Evolutionary conservation across 1,140 invertebrate genomes (phyloP).

Genomic region (fruit fly (Drosophila melanogaster)): Release_6_plus_ISO1_MT NC_004354.4:15161501-15162000

Average conservation of each 20-base stretch:
- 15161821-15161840: constrained; percentile 73
- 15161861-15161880: constrained; percentile 23
- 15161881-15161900: constrained; percentile 14
- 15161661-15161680: constrained; percentile 28
- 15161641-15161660: constrained; percentile 13
- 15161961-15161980: too few species aligned
- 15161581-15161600: constrained; percentile 41
- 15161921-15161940: too few species aligned
- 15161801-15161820: constrained; percentile 38
- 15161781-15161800: constrained; percentile 27
- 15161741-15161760: constrained; percentile 8
- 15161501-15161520: constrained; percentile 48
- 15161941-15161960: too few species aligned
- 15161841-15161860: constrained; percentile 32
- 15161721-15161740: constrained; percentile 16
- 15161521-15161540: constrained; percentile 38
- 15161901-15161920: neutral
- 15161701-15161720: constrained; percentile 50
- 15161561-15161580: constrained; percentile 57
- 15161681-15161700: neutral
- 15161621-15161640: constrained; percentile 33
- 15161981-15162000: too few species aligned
- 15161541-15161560: constrained; percentile 44
- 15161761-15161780: constrained; percentile 11
- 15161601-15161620: constrained; percentile 53